phyloP scores from a whole-genome alignment of 1,140 invertebrate species.

The Elymnias hypermnestra region DNA sequence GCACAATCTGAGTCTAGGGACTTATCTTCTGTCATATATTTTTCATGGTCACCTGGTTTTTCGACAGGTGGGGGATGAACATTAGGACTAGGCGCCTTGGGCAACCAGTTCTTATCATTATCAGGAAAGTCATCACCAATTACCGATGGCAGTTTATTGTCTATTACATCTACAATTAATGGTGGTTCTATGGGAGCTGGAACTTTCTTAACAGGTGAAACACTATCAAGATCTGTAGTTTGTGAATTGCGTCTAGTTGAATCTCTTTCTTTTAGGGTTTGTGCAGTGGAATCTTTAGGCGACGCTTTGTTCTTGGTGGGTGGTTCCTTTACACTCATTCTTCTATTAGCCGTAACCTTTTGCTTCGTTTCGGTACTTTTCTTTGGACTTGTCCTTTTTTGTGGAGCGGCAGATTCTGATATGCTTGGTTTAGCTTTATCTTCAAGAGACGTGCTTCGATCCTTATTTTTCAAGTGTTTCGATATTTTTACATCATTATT shows the following conservation, averaged over 20 bases:
- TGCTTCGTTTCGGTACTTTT: constrained; percentile 44
- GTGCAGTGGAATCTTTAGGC: constrained; percentile 23
- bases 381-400: constrained; percentile 39
- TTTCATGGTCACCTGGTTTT: constrained; percentile 57
- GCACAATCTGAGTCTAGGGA: constrained; percentile 54
- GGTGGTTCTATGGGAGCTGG: constrained; percentile 10
- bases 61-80: constrained; percentile 52
- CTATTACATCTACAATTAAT: constrained; percentile 31
- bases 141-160: constrained; percentile 35
- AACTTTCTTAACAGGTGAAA: constrained; percentile 43
- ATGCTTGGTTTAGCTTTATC: constrained; percentile 32
- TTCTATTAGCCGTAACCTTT: constrained; percentile 36
- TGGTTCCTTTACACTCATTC: constrained; percentile 47
- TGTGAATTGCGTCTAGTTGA: constrained; percentile 33
- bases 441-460: constrained; percentile 35
- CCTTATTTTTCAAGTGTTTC: constrained; percentile 31
- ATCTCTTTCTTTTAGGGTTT: constrained; percentile 29
- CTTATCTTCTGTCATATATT: constrained; percentile 69
- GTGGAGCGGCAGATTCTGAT: constrained; percentile 16
- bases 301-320: constrained; percentile 20
- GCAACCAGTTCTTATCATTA: constrained; percentile 54
- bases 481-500: constrained; percentile 34
- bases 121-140: constrained; percentile 38
- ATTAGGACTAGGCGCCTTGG: constrained; percentile 55
- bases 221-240: constrained; percentile 19